Percentiles rank a stretch among this genome's conserved stretches.
Conservation (phyloP, 2,888 invertebrate species). For the Eurytoma californica region DNA sequence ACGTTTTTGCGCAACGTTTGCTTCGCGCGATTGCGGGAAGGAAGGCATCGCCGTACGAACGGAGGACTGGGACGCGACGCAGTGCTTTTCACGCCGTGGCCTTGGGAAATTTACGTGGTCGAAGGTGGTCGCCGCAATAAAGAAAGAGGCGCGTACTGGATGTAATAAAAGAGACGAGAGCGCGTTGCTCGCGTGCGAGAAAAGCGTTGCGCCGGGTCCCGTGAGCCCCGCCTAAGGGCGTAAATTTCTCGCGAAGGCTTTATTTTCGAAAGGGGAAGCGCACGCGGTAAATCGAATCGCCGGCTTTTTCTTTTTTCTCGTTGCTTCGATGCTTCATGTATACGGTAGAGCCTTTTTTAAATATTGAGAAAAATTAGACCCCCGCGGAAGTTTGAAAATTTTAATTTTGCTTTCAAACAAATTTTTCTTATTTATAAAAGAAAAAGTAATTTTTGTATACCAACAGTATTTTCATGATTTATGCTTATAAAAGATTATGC, state of each 20-base stretch:
- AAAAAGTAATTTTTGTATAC: background rate
- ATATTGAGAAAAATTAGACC: no score
- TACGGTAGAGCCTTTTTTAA: no score
- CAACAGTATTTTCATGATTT: background rate
- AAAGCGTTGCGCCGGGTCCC: conserved; percentile 11
- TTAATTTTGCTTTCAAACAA: background rate
- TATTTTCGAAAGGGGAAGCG: conserved; percentile 2
- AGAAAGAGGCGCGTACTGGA: background rate
- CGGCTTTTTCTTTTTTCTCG: background rate
- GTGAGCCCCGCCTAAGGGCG: background rate
- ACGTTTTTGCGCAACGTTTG: background rate
- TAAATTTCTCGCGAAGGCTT: conserved; percentile 37
- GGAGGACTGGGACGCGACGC: conserved; percentile 2
- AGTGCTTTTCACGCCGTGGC: conserved; percentile 15
- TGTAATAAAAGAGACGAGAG: background rate
- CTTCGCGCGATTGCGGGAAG: background rate
- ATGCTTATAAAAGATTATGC: background rate
- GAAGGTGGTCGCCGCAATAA: conserved; percentile 1
- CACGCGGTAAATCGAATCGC: no score
- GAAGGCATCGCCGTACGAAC: conserved; percentile 22
- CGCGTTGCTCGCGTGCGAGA: background rate
- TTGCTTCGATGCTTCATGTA: no score
- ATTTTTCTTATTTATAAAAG: background rate
- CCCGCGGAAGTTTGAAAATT: no score
- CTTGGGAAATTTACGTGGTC: conserved; percentile 22